Evolutionary conservation across 2,113 vertebrate genomes (phyloP).

Genomic region (Psettodes erumei): DNA sequence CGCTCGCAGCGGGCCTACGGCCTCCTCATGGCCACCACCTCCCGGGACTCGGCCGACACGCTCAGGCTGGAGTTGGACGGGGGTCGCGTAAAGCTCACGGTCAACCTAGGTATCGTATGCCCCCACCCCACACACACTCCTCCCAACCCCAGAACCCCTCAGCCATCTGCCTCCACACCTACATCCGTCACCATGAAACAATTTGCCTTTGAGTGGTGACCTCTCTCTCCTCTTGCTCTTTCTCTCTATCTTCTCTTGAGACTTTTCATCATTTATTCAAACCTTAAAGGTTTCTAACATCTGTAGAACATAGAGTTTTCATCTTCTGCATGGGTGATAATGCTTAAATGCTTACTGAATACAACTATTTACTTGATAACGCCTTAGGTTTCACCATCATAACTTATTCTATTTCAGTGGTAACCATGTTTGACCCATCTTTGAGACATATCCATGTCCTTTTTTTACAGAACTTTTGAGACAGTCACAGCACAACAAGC

Average conservation of each 20-base stretch:
- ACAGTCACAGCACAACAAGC: conserved; percentile 82
- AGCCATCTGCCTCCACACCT: conserved; percentile 77
- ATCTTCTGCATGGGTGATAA: conserved; percentile 73
- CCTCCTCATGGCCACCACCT: conserved; percentile 95
- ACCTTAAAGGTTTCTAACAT: conserved; percentile 10
- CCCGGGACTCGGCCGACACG: conserved; percentile 95
- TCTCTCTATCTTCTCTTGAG: conserved; percentile 32
- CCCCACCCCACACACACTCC: conserved; percentile 71
- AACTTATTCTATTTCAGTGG: conserved; percentile 46
- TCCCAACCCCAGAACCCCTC: too few species aligned
- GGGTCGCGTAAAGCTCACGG: conserved; percentile 96
- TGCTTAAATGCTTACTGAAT: conserved; percentile 41
- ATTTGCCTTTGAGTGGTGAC: conserved; percentile 47
- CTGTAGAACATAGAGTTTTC: conserved; percentile 5
- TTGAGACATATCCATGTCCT: conserved; percentile 48
- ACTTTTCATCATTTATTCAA: conserved; percentile 37
- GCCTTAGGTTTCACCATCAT: conserved; percentile 15
- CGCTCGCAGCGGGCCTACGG: conserved; percentile 97
- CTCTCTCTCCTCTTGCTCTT: conserved; percentile 34
- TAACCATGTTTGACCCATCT: conserved; percentile 44
- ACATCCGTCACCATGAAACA: conserved; percentile 42
- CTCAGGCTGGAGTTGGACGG: conserved; percentile 95
- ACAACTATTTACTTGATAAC: conserved; percentile 3
- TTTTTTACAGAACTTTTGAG: conserved; percentile 79
- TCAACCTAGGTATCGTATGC: conserved; percentile 99